Evolutionary conservation across 2,113 vertebrate genomes (phyloP).

Genomic region (Pollachius pollachius): DNA sequence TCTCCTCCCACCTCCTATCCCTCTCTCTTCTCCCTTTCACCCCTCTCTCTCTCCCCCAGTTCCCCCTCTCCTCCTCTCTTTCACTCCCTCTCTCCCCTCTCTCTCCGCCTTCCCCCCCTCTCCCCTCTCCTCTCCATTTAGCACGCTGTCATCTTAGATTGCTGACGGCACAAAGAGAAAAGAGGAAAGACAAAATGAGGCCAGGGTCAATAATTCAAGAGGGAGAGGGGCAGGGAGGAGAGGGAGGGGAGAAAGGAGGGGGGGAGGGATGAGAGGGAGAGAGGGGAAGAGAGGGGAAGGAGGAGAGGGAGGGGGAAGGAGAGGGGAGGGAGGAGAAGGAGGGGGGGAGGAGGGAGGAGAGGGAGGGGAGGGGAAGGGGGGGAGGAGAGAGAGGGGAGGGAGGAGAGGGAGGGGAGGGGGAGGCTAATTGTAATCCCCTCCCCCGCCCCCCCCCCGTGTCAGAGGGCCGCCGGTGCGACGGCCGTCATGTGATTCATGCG

Average conservation of each 20-base stretch:
- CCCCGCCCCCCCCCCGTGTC: too few species aligned
- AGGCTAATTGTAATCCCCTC: too few species aligned
- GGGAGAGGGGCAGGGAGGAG: constrained; percentile 16
- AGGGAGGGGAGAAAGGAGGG: not conserved
- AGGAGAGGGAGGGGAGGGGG: too few species aligned
- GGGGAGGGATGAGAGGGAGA: constrained; percentile 22
- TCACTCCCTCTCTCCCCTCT: too few species aligned
- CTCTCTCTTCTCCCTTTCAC: not conserved
- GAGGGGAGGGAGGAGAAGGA: too few species aligned
- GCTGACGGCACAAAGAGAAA: constrained; percentile 24
- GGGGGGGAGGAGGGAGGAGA: too few species aligned
- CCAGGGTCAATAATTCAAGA: constrained; percentile 72
- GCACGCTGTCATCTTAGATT: constrained; percentile 52
- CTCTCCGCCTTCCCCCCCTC: too few species aligned
- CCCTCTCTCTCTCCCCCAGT: not conserved
- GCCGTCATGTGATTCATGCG: too few species aligned
- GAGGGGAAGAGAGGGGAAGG: constrained; percentile 40
- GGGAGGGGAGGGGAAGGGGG: too few species aligned
- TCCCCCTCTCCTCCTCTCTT: too few species aligned
- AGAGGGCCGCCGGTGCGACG: too few species aligned
- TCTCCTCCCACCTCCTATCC: not conserved
- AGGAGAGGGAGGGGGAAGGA: not conserved
- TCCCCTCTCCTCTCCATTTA: constrained; percentile 31
- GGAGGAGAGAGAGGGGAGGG: too few species aligned
- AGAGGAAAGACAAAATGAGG: constrained; percentile 25